Percentiles rank a stretch among this genome's conserved stretches.
These are phyloP conservation scores for Hirtodrosophila trivittata DNA, from an alignment of 2,888 invertebrate genomes.

Conservation along the genomic window DNA sequence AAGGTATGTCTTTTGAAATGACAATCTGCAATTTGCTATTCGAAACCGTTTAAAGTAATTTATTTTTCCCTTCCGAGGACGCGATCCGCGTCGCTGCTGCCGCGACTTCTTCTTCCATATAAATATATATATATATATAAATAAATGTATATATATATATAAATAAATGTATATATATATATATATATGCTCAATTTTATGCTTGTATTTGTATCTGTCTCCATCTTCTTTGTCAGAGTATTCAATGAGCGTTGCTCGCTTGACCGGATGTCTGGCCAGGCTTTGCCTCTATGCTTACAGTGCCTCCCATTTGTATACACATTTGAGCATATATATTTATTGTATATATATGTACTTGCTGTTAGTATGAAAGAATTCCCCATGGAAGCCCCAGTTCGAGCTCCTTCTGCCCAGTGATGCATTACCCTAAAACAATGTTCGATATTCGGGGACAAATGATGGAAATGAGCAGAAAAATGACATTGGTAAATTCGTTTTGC, in stretches of 20 bases:
- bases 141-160: background rate
- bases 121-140: conserved; percentile 5
- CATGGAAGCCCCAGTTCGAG: background rate
- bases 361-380: conserved; percentile 29
- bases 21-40: conserved; percentile 81
- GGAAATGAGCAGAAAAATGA: conserved; percentile 47
- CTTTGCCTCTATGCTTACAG: conserved; percentile 13
- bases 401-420: conserved; percentile 7
- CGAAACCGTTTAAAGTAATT: conserved; percentile 81
- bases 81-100: no score
- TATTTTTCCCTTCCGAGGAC: conserved; percentile 68
- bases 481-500: conserved; percentile 22
- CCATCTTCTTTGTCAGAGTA: conserved; percentile 9
- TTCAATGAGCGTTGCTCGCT: no score
- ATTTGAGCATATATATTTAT: background rate
- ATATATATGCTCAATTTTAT: background rate
- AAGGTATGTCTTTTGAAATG: conserved; percentile 76
- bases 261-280: conserved; percentile 50
- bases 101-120: conserved; percentile 39
- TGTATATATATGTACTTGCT: background rate
- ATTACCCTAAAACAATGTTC: conserved; percentile 6
- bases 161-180: conserved; percentile 3
- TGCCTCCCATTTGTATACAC: conserved; percentile 22
- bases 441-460: conserved; percentile 44
- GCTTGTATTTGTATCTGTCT: conserved; percentile 17